Base-by-base conservation (phyloP, 2,797 vertebrate species). In the Siniperca scherzeri region DNA sequence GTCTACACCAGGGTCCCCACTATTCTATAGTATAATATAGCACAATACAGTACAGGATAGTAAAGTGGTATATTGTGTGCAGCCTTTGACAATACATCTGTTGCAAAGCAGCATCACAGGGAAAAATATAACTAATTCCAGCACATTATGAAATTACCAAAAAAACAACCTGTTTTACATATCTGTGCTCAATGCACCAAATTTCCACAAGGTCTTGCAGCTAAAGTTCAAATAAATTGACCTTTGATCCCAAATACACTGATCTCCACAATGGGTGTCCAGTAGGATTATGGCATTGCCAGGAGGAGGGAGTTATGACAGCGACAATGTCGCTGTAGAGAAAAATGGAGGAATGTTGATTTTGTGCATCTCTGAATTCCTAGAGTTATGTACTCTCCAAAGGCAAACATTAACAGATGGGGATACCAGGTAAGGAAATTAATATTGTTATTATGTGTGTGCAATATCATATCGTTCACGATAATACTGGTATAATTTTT, bases 101-200 rank as follows among this genome's bases (percentile, higher is more conserved):
- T 30, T 82, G 33, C 36, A 55, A 77, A 80, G 36, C 14, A 69
- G 65, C 56, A 33, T 46, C 42, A 25, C 50, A 65, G n/a, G 19
- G 59, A 55, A 56, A 65, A 69, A 57, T 30, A 21, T 30, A 56
- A 70, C 65, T 82, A n/a, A 60, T 57, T 16, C 44, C 44, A 57
- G 57, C 55, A 74, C 68, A 60, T 60, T 57, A 66, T 69, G 17
- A 60, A 17, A 42, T 48, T 38, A 38, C 14, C 13, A 48, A 33
- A 61, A 53, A 56, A 36, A 17, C 75, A 44, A 62, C 5, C 36
- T 42, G 12, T 53, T 52, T 77, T 56, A 19, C 21, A 44, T 12
- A 42, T 2, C 42, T 14, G 13, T 14, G 42, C 42, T 44, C 42
- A 36, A 40, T 22, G 27, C 8, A 19, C 38, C n/a, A 42, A 67